Evolutionary conservation across 2,113 vertebrate genomes (phyloP).

Genomic region (Etheostoma cragini): DNA sequence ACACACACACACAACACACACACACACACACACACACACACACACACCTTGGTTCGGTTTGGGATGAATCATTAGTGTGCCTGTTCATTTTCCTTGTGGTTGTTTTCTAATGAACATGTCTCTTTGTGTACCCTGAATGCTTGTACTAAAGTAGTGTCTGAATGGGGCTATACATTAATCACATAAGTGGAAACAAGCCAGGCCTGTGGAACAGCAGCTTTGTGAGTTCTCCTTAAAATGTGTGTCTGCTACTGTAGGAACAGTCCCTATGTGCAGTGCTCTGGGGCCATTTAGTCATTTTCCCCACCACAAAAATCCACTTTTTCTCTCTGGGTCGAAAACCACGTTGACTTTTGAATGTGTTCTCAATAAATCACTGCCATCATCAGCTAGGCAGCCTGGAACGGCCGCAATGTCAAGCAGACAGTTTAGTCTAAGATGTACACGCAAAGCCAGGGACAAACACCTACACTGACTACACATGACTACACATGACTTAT

Average conservation of each 20-base stretch:
- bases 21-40: conserved; percentile 30
- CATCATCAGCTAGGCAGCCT: conserved; percentile 29
- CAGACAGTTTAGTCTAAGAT: conserved; percentile 35
- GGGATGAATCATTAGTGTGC: conserved; percentile 60
- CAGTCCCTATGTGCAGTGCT: conserved; percentile 38
- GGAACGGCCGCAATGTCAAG: conserved; percentile 46
- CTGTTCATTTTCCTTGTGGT: conserved; percentile 32
- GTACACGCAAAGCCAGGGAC: conserved; percentile 42
- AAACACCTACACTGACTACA: conserved; percentile 21
- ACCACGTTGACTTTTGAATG: conserved; percentile 53
- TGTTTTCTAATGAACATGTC: conserved; percentile 69
- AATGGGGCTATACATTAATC: conserved; percentile 72
- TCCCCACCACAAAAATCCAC: conserved; percentile 58
- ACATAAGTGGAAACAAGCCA: conserved; percentile 66
- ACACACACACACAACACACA: conserved; percentile 38
- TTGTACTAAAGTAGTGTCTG: conserved; percentile 37
- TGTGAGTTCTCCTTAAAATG: conserved; percentile 64
- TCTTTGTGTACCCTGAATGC: conserved; percentile 56
- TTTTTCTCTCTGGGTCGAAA: conserved; percentile 38
- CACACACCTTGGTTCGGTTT: conserved; percentile 31
- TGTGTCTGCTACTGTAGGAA: conserved; percentile 44
- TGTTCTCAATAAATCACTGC: conserved; percentile 74
- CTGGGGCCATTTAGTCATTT: conserved; percentile 49
- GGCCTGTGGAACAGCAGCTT: conserved; percentile 53
- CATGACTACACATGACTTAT: conserved; percentile 7